phyloP scores from a whole-genome alignment of 30 jellyfish, hydroid and myxozoan genomes.

The Nemopilema nomurai region DNA sequence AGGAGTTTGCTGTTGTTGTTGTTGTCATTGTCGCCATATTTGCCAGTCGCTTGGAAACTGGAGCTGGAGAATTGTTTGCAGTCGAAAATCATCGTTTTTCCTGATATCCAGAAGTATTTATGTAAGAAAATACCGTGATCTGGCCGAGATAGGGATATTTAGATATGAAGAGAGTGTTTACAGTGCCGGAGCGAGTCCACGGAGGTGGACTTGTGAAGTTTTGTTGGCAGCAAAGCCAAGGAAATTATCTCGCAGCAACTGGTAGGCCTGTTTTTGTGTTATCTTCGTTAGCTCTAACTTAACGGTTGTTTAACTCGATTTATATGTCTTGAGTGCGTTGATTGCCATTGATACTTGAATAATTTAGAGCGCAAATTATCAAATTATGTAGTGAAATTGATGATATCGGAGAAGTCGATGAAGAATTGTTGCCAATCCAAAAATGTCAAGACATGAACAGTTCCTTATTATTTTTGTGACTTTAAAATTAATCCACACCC shows the following conservation, averaged over 20 bases:
- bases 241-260: constrained; percentile 92
- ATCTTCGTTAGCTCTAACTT: not conserved
- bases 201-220: constrained; percentile 79
- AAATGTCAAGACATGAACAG: no score
- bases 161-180: constrained; percentile 85
- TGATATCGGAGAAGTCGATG: no score
- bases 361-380: not conserved
- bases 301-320: no score
- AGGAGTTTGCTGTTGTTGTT: constrained; percentile 49
- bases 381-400: no score
- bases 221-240: constrained; percentile 95
- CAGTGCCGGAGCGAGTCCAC: constrained; percentile 95
- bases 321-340: no score
- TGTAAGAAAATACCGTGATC: not conserved
- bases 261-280: constrained; percentile 35
- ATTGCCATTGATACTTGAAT: not conserved
- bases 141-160: not conserved
- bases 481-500: no score
- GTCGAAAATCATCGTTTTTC: not conserved
- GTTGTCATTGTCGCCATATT: constrained; percentile 21
- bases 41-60: constrained; percentile 65
- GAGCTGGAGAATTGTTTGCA: constrained; percentile 22
- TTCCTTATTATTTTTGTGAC: no score
- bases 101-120: not conserved
- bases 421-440: no score